Conservation (phyloP, 2,888 invertebrate species). For the Nomada lathburiana region DNA sequence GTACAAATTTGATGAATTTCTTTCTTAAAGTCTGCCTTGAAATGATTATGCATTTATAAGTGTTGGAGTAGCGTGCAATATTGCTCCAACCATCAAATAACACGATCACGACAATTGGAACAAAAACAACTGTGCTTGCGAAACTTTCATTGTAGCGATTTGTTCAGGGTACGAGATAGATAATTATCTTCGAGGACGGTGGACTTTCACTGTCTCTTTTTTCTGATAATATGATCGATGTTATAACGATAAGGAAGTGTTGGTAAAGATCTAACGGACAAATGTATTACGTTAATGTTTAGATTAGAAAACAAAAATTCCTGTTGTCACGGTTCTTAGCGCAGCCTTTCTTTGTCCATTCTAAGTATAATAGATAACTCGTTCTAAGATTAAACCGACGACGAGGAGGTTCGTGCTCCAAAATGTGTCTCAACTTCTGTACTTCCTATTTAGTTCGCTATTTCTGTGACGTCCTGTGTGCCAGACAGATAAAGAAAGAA, state of each 20-base stretch:
- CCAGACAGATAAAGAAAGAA: constrained; percentile 11
- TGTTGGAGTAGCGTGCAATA: no score
- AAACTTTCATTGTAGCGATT: background rate
- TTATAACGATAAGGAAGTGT: background rate
- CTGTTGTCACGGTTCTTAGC: background rate
- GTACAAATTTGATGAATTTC: background rate
- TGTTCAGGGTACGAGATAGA: background rate
- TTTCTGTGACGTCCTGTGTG: constrained; percentile 35
- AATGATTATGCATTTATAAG: no score
- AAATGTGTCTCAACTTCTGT: constrained; percentile 20
- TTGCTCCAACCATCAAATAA: no score
- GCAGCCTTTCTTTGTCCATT: background rate
- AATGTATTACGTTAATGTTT: background rate
- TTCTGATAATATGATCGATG: background rate
- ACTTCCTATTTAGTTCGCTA: constrained; percentile 43
- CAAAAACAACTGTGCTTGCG: constrained; percentile 4
- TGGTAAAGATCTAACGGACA: no score
- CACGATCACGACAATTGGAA: no score
- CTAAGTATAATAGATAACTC: background rate
- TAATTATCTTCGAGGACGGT: constrained; percentile 14
- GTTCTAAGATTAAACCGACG: constrained; percentile 2
- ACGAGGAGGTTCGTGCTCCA: background rate
- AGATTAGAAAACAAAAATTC: background rate
- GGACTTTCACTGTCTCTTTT: constrained; percentile 7
- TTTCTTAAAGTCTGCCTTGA: background rate